Base-by-base conservation (phyloP, 37 sponge, comb jelly and placozoan species). In the Hormiphora californensis region DNA sequence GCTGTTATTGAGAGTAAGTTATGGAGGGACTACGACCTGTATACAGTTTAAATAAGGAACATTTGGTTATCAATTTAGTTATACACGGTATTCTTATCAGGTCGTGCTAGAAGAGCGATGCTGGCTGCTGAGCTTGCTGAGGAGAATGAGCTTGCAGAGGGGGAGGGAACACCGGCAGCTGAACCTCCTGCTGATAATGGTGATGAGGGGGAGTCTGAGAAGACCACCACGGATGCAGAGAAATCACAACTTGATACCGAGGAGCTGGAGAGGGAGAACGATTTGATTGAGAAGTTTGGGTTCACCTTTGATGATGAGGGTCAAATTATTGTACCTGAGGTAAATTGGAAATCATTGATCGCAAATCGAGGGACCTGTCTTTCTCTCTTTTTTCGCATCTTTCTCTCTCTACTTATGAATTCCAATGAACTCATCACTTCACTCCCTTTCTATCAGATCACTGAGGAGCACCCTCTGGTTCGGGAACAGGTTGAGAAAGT, bases 181-280 rank as follows among this genome's bases (percentile, higher is more conserved):
- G 68, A 34, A 28, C n/a, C n/a, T n/a, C n/a, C n/a, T n/a, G n/a
- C n/a, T n/a, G n/a, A n/a, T n/a, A n/a, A n/a, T n/a, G 81, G 81
- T 7, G 81, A 43, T 89, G 89, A 91, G 54, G 89, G 92, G 69
- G 90, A 89, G 41, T 93, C 92, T 22, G 32, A 91, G 12, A 85
- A 53, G 1, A 21, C 49, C 34, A 51, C 34, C 46, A 57, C 87
- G 32, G 31, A 61, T 15, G 86, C 22, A 63, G 89, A 89, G 87
- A 54, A 88, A n/a, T 61, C 40, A n/a, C 89, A 91, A 4, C 89
- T 92, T 78, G 38, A 63, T 69, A 90, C 69, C 46, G 86, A 88
- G 87, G 91, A 69, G 35, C 44, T 61, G 23, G 40, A 63, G 49
- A 32, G 36, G 63, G 61, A 59, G 40, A 43, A 55, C 39, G 87